Evolutionary conservation across 2,888 invertebrate genomes (phyloP).

Genomic region (Coelogynopora nodosa): DNA sequence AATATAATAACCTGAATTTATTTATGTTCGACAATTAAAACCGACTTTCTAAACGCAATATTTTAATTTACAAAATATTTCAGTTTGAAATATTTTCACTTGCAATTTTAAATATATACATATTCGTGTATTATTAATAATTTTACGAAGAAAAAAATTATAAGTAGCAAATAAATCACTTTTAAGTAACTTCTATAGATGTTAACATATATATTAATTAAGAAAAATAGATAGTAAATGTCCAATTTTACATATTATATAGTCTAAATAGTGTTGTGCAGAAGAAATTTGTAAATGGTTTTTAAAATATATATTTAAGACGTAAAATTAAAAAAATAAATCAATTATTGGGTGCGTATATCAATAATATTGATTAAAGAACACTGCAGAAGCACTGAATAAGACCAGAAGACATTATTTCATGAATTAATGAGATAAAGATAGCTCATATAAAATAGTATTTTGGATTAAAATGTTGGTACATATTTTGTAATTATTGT

Average conservation of each 20-base stretch:
- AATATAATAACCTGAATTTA: not conserved
- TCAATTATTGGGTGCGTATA: not conserved
- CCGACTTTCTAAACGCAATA: conserved; percentile 10
- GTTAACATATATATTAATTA: conserved; percentile 1
- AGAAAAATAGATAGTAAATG: conserved; percentile 7
- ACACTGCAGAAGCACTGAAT: not conserved
- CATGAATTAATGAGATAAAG: conserved; percentile 19
- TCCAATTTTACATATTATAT: not conserved
- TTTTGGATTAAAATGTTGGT: not conserved
- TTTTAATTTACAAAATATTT: not conserved
- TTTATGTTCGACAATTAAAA: conserved; percentile 3
- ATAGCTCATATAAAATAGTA: conserved; percentile 3
- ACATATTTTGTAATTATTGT: not conserved
- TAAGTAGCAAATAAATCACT: conserved; percentile 26
- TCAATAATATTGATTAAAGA: not conserved
- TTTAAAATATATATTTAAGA: conserved; percentile 19
- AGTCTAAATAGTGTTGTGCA: conserved; percentile 7
- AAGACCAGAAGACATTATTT: not conserved
- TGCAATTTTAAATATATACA: conserved; percentile 26
- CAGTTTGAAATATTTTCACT: not conserved
- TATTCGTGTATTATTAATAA: conserved; percentile 18
- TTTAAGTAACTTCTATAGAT: conserved; percentile 21
- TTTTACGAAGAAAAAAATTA: conserved; percentile 13
- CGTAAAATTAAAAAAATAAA: not conserved
- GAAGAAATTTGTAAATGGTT: not conserved